Percentiles rank a stretch among this genome's conserved stretches.
phyloP scores from a whole-genome alignment of 2,888 invertebrate species.

The Tetrapedia diversipes region DNA sequence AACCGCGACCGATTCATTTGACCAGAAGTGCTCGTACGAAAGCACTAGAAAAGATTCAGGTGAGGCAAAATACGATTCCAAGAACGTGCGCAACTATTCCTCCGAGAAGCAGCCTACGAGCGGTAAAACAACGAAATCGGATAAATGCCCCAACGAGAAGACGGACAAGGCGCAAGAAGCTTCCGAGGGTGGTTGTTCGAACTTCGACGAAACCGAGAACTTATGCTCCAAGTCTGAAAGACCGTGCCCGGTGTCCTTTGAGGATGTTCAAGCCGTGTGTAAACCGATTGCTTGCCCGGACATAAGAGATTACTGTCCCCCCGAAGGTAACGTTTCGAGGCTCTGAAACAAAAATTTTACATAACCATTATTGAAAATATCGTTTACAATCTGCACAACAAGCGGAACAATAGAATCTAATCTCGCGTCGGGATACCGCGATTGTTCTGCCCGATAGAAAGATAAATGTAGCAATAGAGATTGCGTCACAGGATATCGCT shows the following conservation, averaged over 20 bases:
- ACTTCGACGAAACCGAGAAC: not conserved
- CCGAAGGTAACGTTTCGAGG: constrained; percentile 10
- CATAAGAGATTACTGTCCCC: constrained; percentile 11
- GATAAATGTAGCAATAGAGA: not conserved
- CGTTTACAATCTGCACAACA: not conserved
- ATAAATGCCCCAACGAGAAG: not conserved
- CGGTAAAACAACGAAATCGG: not conserved
- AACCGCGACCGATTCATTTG: not conserved
- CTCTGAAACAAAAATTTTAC: not conserved
- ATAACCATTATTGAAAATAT: too few relatives aligned
- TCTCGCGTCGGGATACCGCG: too few relatives aligned
- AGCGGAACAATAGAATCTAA: too few relatives aligned
- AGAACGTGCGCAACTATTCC: not conserved
- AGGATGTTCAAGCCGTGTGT: not conserved
- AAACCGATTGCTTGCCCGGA: not conserved
- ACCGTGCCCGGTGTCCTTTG: not conserved
- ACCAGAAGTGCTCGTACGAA: not conserved
- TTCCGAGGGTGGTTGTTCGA: not conserved
- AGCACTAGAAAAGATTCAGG: not conserved
- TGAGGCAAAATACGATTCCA: not conserved
- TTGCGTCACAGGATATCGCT: constrained; percentile 1
- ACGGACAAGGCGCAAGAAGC: not conserved
- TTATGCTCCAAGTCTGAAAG: not conserved
- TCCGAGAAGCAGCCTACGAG: not conserved
- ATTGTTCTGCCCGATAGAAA: not conserved